Conservation (phyloP, 1,140 invertebrate genomes). For the Tetragnatha versicolor region DNA sequence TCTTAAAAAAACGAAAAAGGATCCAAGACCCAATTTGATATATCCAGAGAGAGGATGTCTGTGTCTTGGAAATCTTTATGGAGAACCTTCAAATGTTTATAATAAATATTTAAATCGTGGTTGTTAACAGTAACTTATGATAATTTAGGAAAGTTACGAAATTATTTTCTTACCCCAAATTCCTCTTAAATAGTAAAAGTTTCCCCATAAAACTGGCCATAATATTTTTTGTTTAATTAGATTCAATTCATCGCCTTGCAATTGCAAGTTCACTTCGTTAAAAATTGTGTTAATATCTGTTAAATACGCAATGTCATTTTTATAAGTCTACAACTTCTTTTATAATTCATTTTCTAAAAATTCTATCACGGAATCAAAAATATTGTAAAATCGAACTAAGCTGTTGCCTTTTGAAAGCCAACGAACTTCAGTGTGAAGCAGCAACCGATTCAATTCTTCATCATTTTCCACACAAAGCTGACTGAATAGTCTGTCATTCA, state of each 20-base stretch:
- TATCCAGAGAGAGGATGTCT: no score
- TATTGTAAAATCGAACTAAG: slow-evolving; percentile 56
- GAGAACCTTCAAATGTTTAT: slow-evolving; percentile 21
- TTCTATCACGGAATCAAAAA: no score
- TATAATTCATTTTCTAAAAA: slow-evolving; percentile 33
- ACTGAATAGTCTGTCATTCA: no score
- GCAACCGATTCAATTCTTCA: no score
- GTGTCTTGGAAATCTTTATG: no score
- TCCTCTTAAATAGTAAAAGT: slow-evolving; percentile 43
- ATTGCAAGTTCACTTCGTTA: no score
- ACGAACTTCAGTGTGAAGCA: no score
- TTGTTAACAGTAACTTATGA: no score
- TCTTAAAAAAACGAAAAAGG: no score
- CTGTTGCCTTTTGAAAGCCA: slow-evolving; percentile 50
- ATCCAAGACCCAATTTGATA: no score
- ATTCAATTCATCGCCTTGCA: slow-evolving; percentile 55
- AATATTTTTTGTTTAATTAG: slow-evolving; percentile 54
- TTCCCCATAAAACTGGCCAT: no score
- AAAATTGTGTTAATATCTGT: slow-evolving; percentile 53
- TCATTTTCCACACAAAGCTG: no score
- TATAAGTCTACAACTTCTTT: slow-evolving; percentile 1
- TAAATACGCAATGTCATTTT: slow-evolving; percentile 54
- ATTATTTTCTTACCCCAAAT: slow-evolving; percentile 17
- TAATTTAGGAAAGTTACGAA: slow-evolving; percentile 29
- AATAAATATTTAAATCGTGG: slow-evolving; percentile 4